Evolutionary conservation across 2,797 vertebrate species (phyloP).

Genomic region (Malurus splendens): DNA sequence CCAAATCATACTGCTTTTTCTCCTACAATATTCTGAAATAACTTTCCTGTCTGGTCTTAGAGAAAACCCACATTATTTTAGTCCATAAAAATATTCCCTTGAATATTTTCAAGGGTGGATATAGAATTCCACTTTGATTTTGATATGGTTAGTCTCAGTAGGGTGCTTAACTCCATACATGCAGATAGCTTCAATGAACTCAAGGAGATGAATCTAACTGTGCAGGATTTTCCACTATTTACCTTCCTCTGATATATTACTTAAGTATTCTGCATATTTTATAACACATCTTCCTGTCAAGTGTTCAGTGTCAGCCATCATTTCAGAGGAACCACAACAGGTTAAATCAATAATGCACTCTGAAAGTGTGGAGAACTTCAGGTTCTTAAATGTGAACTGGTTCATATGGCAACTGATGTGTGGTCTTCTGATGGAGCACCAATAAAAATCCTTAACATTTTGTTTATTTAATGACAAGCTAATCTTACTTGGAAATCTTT

Average conservation of each 20-base stretch:
- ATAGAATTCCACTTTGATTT: background rate
- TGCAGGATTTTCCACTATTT: background rate
- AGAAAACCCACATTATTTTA: background rate
- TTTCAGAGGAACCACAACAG: background rate
- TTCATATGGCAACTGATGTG: background rate
- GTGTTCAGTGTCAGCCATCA: background rate
- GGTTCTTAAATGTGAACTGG: background rate
- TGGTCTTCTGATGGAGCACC: background rate
- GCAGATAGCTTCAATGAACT: background rate
- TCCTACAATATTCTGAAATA: background rate
- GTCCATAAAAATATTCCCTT: background rate
- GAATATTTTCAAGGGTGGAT: background rate
- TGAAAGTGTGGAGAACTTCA: background rate
- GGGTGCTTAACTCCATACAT: background rate
- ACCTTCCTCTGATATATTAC: background rate
- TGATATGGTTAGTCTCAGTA: background rate
- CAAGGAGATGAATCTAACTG: background rate
- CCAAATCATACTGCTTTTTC: background rate
- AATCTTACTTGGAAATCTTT: background rate
- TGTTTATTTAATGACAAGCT: background rate
- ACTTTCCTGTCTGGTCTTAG: background rate
- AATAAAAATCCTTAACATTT: background rate
- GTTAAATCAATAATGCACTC: background rate
- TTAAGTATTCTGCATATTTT: background rate
- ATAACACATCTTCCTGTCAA: background rate